These are phyloP conservation scores for Meloidogyne exigua DNA, from an alignment of 1,140 invertebrate genomes.

Conservation along the genomic window DNA sequence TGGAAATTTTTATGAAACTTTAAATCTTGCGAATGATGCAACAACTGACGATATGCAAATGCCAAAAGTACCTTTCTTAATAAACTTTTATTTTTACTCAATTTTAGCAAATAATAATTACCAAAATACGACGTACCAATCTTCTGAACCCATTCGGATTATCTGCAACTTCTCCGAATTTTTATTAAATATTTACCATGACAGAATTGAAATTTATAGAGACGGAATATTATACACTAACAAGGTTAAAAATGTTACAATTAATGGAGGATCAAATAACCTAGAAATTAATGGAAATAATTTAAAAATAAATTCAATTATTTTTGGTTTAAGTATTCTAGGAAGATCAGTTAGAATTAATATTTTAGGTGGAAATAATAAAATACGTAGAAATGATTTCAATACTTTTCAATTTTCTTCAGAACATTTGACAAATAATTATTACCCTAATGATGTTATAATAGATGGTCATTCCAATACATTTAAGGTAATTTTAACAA, in stretches of 20 bases:
- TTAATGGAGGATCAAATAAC: neutral
- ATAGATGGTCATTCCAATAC: neutral
- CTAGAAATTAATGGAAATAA: neutral
- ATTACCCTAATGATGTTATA: no score
- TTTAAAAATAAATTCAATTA: neutral
- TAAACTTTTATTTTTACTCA: no score
- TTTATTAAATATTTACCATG: neutral
- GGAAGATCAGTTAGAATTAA: neutral
- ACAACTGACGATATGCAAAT: neutral
- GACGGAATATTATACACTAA: neutral
- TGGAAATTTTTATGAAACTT: neutral
- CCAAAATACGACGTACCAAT: neutral
- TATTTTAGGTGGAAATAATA: neutral
- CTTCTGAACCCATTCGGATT: no score
- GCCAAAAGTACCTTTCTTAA: no score
- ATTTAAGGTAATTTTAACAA: slow-evolving; percentile 5
- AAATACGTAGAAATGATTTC: neutral
- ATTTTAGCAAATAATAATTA: neutral
- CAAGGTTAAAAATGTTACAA: neutral
- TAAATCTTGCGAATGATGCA: neutral
- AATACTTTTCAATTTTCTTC: neutral
- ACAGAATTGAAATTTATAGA: neutral
- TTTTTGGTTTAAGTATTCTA: neutral
- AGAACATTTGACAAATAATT: no score
- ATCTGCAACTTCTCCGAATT: neutral